Base-by-base conservation (phyloP, 1,140 invertebrate genomes). In the Hypsibius dujardini region DNA sequence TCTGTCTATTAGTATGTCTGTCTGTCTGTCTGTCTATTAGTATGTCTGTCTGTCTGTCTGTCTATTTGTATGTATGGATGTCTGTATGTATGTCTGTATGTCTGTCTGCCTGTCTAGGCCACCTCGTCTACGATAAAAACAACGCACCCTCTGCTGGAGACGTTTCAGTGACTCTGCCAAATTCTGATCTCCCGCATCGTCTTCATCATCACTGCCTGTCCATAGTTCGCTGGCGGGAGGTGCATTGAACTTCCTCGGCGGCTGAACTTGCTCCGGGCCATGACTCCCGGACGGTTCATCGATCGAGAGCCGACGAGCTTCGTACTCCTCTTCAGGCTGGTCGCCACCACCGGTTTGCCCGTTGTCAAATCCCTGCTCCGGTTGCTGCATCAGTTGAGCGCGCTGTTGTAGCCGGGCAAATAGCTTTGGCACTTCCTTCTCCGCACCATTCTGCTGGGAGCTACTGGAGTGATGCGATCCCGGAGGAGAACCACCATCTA, bases 81-180 rank as follows among this genome's bases (percentile, higher is more conserved):
- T n/a, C n/a, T n/a, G n/a, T n/a, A n/a, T n/a, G n/a, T n/a, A n/a
- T n/a, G n/a, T n/a, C n/a, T n/a, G n/a, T n/a, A n/a, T n/a, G n/a
- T n/a, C n/a, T n/a, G n/a, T n/a, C n/a, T n/a, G n/a, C n/a, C n/a
- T n/a, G n/a, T n/a, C n/a, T n/a, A n/a, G n/a, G n/a, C n/a, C n/a
- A n/a, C n/a, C n/a, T n/a, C n/a, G n/a, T n/a, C n/a, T 56, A 56
- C 50, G 50, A 7, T 7, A 56, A 67, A 14, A 42, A 42, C 3
- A 7, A 14, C 62, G 7, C 45, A 67, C 62, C 62, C 12, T 3
- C 42, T 67, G 12, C 42, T 67, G 62, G 3, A 14, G 62, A 67
- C 62, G 62, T 42, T 67, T 67, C 62, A 67, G 62, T 3, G 62
- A 67, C 3, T 67, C 45, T 67, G 62, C 62, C 12, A 67, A 42